These are phyloP conservation scores for Drosophila gunungcola DNA, from an alignment of 1,140 invertebrate genomes.

Conservation along the genomic window DNA sequence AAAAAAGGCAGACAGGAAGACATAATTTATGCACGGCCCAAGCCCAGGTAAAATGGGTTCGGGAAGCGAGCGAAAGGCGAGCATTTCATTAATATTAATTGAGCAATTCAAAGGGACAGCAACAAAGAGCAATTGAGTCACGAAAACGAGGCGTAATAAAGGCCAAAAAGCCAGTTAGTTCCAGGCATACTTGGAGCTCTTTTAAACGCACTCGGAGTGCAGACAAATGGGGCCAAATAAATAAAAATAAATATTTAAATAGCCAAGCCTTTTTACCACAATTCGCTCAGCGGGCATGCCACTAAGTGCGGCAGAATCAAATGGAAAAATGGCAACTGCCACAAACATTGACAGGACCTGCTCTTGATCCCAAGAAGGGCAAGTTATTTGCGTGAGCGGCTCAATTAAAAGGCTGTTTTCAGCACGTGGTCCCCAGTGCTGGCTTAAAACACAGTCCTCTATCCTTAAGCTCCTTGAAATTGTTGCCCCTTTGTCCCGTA, in stretches of 20 bases:
- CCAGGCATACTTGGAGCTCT: conserved; percentile 48
- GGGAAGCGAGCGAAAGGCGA: not conserved
- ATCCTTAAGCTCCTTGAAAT: conserved; percentile 3
- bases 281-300: conserved; percentile 1
- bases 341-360: conserved; percentile 15
- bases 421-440: not conserved
- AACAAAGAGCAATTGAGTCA: conserved; percentile 37
- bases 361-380: conserved; percentile 27
- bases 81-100: conserved; percentile 82
- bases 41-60: conserved; percentile 23
- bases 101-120: conserved; percentile 71
- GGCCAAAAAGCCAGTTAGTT: conserved; percentile 50
- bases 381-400: conserved; percentile 50
- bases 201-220: conserved; percentile 16
- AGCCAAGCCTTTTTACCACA: conserved; percentile 29
- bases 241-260: conserved; percentile 61
- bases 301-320: conserved; percentile 10
- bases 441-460: conserved; percentile 2
- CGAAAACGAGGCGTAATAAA: conserved; percentile 41
- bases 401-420: conserved; percentile 57
- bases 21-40: conserved; percentile 52
- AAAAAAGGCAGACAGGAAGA: conserved; percentile 17
- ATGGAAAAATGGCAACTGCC: conserved; percentile 16
- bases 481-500: not conserved
- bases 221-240: conserved; percentile 39